These are phyloP conservation scores for Alloscopus bannaensis DNA, from an alignment of 2,888 invertebrate species.

Conservation along the genomic window DNA sequence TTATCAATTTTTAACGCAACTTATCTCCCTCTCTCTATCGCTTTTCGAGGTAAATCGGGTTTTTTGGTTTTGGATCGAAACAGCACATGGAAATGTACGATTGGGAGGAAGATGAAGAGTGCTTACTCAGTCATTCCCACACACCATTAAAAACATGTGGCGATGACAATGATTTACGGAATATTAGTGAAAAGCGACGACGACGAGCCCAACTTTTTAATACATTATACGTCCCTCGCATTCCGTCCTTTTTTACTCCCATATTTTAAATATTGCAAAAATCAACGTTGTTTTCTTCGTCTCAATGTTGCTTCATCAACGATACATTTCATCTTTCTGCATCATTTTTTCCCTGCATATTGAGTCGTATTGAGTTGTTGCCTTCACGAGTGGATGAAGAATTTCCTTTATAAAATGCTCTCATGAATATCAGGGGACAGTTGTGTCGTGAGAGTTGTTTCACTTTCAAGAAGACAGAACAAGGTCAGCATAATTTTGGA, in stretches of 20 bases:
- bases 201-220: not conserved
- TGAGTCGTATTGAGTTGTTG: too few relatives aligned
- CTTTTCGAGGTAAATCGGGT: not conserved
- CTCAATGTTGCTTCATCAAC: not conserved
- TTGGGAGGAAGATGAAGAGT: too few relatives aligned
- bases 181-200: not conserved
- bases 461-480: too few relatives aligned
- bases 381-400: too few relatives aligned
- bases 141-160: constrained; percentile 64
- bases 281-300: constrained; percentile 2
- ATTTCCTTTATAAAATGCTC: too few relatives aligned
- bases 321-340: not conserved
- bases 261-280: constrained; percentile 18
- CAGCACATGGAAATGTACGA: too few relatives aligned
- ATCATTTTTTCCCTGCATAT: not conserved
- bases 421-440: too few relatives aligned
- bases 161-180: constrained; percentile 63
- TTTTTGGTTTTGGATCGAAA: too few relatives aligned
- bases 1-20: too few relatives aligned
- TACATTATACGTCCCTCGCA: not conserved
- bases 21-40: not conserved
- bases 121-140: constrained; percentile 65
- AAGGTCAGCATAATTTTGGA: not conserved
- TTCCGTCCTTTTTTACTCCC: not conserved
- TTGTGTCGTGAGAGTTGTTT: too few relatives aligned